Conservation (phyloP, 2,888 invertebrate genomes). For the Ennomos erosarius region DNA sequence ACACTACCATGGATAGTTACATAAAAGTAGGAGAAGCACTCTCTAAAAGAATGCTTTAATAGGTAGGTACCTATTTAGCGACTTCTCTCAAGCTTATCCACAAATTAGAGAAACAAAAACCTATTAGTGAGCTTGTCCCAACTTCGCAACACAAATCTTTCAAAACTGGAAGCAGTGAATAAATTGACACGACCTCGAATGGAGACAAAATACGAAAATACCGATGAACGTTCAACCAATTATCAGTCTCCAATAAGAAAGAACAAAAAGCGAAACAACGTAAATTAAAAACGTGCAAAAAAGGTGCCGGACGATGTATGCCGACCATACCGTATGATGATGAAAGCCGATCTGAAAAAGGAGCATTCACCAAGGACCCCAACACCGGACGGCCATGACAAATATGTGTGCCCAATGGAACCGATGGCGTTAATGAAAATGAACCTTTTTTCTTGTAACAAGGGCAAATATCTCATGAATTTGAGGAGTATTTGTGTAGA, state of each 20-base stretch:
- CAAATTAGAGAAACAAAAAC: too few species aligned
- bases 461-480: constrained; percentile 43
- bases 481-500: constrained; percentile 53
- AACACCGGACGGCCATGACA: constrained; percentile 80
- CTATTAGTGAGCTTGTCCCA: too few species aligned
- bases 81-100: too few species aligned
- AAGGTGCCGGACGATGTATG: constrained; percentile 40
- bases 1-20: too few species aligned
- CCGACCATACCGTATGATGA: neutral
- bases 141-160: too few species aligned
- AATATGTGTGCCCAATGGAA: constrained; percentile 73
- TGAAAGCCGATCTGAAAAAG: constrained; percentile 38
- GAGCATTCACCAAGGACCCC: constrained; percentile 60
- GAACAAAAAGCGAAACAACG: constrained; percentile 73
- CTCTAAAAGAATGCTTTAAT: too few species aligned
- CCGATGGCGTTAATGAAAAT: constrained; percentile 82
- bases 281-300: constrained; percentile 82
- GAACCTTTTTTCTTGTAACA: constrained; percentile 69
- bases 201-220: constrained; percentile 61
- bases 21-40: too few species aligned
- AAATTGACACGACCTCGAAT: constrained; percentile 27
- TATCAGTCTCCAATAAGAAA: constrained; percentile 60
- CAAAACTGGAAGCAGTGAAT: too few species aligned
- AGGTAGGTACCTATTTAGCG: too few species aligned
- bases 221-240: constrained; percentile 57